Evolutionary conservation across 2,888 invertebrate genomes (phyloP), one percentile per base, ranked within the genome.

Genomic region (Macrosiphum euphorbiae): DNA sequence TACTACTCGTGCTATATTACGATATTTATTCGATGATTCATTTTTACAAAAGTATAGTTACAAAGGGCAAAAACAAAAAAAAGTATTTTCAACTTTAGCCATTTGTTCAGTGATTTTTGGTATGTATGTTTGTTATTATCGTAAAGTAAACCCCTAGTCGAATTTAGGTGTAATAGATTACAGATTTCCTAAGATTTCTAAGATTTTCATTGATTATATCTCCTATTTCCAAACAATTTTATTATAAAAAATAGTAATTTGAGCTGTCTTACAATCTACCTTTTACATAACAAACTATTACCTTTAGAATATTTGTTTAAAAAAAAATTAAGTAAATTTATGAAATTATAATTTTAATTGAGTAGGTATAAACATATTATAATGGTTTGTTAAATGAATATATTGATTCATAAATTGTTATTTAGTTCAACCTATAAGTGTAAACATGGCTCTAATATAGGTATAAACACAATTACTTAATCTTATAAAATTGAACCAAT

Each of bases 61-160:
- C n/a, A n/a, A n/a, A n/a, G n/a, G n/a, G n/a, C n/a, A n/a, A n/a
- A n/a, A n/a, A n/a, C n/a, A n/a, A n/a, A n/a, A n/a, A n/a, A n/a
- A n/a, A n/a, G n/a, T n/a, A n/a, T n/a, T n/a, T n/a, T n/a, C n/a
- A n/a, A n/a, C n/a, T n/a, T n/a, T n/a, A n/a, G n/a, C n/a, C n/a
- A n/a, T n/a, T n/a, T n/a, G n/a, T n/a, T n/a, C n/a, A n/a, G n/a
- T n/a, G n/a, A n/a, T n/a, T n/a, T n/a, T n/a, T n/a, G n/a, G n/a
- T n/a, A n/a, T n/a, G n/a, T n/a, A n/a, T 78, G 78, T 78, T 78
- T 78, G n/a, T 78, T 78, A 78, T 78, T 35, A 78, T 78, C n/a
- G 13, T n/a, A n/a, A n/a, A n/a, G n/a, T n/a, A n/a, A n/a, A n/a
- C n/a, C n/a, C n/a, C n/a, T n/a, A n/a, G n/a, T 16, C n/a, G 28